These are phyloP conservation scores for Pomacea canaliculata DNA, from an alignment of 2,888 invertebrate genomes.

Conservation along the genomic window DNA sequence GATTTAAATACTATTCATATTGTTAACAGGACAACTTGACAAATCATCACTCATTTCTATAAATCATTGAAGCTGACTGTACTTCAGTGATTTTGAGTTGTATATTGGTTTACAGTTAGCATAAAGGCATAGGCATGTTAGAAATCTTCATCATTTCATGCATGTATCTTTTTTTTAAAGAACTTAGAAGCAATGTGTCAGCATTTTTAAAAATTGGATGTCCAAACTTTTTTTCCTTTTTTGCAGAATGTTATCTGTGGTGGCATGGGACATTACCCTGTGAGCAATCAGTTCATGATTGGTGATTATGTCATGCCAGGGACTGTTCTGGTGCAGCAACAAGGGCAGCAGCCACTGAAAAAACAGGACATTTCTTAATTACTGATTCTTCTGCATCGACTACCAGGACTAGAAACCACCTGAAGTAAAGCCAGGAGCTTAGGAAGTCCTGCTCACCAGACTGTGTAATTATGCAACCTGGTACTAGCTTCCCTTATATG, in stretches of 20 bases:
- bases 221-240: background rate
- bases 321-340: slow-evolving; percentile 43
- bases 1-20: too few relatives aligned
- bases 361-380: slow-evolving; percentile 12
- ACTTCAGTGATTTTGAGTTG: background rate
- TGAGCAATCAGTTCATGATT: slow-evolving; percentile 82
- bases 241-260: slow-evolving; percentile 73
- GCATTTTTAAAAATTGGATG: background rate
- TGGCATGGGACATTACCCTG: slow-evolving; percentile 76
- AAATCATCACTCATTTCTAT: background rate
- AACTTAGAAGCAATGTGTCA: too few relatives aligned
- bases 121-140: too few relatives aligned
- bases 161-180: too few relatives aligned
- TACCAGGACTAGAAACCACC: background rate
- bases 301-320: slow-evolving; percentile 77
- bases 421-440: background rate
- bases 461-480: too few relatives aligned
- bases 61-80: background rate
- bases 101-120: too few relatives aligned
- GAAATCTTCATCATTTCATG: too few relatives aligned
- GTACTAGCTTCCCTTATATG: too few relatives aligned
- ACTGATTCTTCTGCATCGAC: background rate
- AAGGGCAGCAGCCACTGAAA: background rate
- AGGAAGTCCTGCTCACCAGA: too few relatives aligned
- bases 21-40: too few relatives aligned